Evolutionary conservation across 2,113 vertebrate genomes (phyloP).

Genomic region (Hippocampus abdominalis): DNA sequence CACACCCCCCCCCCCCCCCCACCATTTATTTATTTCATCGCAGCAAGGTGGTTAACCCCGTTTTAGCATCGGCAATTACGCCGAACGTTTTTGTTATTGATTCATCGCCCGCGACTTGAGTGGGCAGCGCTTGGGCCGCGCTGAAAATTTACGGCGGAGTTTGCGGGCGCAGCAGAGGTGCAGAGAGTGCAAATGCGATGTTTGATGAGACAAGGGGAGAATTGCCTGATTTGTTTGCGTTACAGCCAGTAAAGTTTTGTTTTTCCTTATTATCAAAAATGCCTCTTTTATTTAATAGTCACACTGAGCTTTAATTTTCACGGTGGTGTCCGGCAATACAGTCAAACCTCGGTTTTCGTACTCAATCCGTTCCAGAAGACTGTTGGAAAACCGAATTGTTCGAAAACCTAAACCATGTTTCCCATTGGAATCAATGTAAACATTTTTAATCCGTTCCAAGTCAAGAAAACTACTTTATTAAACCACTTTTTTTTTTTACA

Average conservation of each 20-base stretch:
- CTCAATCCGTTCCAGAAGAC: too few relatives aligned
- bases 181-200: conserved; percentile 15
- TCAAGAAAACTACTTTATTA: too few relatives aligned
- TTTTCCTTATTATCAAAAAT: not conserved
- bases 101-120: conserved; percentile 14
- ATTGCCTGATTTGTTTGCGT: not conserved
- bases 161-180: conserved; percentile 27
- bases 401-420: too few relatives aligned
- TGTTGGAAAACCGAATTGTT: too few relatives aligned
- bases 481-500: too few relatives aligned
- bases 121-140: conserved; percentile 5
- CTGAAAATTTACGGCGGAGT: conserved; percentile 37
- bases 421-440: too few relatives aligned
- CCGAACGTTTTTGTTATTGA: conserved; percentile 58
- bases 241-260: too few relatives aligned
- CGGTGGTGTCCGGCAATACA: too few relatives aligned
- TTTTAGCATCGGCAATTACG: conserved; percentile 56
- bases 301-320: not conserved
- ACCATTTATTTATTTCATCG: not conserved
- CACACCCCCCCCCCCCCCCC: conserved; percentile 28
- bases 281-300: not conserved
- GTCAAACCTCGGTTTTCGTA: too few relatives aligned
- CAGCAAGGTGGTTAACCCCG: conserved; percentile 52
- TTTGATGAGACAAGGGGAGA: conserved; percentile 30
- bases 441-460: too few relatives aligned